Percentiles rank a stretch among this genome's conserved stretches.
Evolutionary conservation across 2,113 vertebrate species (phyloP).

Genomic region (Illadopsis cleaveri): DNA sequence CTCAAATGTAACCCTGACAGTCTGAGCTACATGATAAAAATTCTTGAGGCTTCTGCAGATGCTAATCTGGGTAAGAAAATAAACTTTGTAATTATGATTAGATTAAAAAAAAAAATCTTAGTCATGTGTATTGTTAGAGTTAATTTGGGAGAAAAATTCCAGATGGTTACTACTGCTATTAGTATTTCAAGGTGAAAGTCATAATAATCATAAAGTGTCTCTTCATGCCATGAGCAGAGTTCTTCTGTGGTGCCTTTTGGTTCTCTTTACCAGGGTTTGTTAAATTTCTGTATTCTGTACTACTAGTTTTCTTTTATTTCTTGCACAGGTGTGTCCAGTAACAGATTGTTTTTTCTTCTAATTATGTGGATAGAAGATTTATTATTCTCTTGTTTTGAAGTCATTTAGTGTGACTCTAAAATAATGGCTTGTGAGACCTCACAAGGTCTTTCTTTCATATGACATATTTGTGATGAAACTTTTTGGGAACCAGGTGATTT

Average conservation of each 20-base stretch:
- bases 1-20: conserved; percentile 88
- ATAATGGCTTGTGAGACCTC: background rate
- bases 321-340: background rate
- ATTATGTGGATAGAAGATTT: background rate
- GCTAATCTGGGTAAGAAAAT: conserved; percentile 77
- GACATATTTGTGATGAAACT: background rate
- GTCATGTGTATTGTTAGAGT: background rate
- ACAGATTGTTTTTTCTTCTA: background rate
- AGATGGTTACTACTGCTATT: background rate
- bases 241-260: background rate
- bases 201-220: background rate
- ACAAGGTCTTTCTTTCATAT: background rate
- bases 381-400: background rate
- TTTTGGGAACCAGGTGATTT: background rate
- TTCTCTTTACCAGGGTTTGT: background rate
- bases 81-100: background rate
- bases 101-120: background rate
- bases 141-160: background rate
- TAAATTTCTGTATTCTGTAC: background rate
- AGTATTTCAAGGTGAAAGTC: background rate
- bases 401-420: background rate
- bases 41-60: conserved; percentile 80
- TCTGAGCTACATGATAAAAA: conserved; percentile 87
- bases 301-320: background rate
- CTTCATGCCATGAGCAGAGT: background rate